Percentiles rank a stretch among this genome's conserved stretches.
phyloP scores from a whole-genome alignment of 2,113 vertebrate genomes.

The Phalacrocorax brasilianus region DNA sequence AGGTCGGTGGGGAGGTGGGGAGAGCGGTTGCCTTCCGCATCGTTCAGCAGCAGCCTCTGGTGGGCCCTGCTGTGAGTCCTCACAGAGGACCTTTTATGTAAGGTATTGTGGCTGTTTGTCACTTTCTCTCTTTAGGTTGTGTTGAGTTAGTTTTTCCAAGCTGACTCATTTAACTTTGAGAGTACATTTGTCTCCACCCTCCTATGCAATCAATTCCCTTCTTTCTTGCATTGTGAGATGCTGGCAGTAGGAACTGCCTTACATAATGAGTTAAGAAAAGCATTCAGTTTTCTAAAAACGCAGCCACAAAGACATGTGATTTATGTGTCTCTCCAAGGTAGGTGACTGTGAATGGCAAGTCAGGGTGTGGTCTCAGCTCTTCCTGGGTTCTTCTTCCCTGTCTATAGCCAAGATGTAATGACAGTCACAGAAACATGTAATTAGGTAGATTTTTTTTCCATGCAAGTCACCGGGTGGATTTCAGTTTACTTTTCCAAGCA shows the following conservation, averaged over 20 bases:
- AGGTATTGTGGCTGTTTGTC: neutral
- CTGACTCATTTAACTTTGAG: constrained; percentile 55
- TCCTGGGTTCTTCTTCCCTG: neutral
- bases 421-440: neutral
- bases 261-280: constrained; percentile 45
- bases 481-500: constrained; percentile 20
- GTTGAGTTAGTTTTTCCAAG: constrained; percentile 63
- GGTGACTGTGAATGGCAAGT: neutral
- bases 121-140: constrained; percentile 24
- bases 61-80: neutral
- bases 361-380: neutral
- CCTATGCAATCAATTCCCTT: constrained; percentile 53
- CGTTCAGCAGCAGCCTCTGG: neutral
- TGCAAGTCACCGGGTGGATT: constrained; percentile 27
- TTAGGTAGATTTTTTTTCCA: constrained; percentile 30
- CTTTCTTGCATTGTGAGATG: constrained; percentile 45
- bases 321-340: neutral
- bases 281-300: constrained; percentile 21
- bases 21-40: neutral
- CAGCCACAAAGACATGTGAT: neutral
- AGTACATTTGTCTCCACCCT: constrained; percentile 67
- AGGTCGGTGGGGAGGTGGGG: neutral
- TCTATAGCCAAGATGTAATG: neutral
- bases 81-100: neutral
- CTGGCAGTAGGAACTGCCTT: constrained; percentile 43